Evolutionary conservation across 1,140 invertebrate genomes (phyloP).

Genomic region (Drosophila ficusphila): DNA sequence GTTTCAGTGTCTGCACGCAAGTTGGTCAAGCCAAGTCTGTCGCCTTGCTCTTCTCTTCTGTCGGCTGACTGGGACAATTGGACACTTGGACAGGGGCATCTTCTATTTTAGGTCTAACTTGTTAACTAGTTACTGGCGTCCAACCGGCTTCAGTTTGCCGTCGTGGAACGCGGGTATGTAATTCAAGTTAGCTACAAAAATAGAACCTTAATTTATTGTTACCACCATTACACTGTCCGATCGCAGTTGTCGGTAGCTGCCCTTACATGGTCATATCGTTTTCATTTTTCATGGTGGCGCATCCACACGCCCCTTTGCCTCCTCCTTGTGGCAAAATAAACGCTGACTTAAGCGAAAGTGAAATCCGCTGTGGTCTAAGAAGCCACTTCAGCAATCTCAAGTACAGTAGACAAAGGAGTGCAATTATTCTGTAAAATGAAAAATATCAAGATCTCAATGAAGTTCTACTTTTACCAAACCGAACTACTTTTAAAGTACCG

Average conservation of each 20-base stretch:
- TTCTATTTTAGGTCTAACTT: slow-evolving; percentile 81
- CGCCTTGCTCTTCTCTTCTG: slow-evolving; percentile 9
- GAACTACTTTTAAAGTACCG: too few species aligned
- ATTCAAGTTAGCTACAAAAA: slow-evolving; percentile 81
- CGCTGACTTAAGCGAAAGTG: slow-evolving; percentile 46
- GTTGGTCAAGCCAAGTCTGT: slow-evolving; percentile 51
- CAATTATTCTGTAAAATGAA: neutral
- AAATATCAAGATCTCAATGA: too few species aligned
- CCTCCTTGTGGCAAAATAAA: slow-evolving; percentile 27
- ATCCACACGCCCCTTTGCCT: slow-evolving; percentile 8
- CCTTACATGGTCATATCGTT: slow-evolving; percentile 78
- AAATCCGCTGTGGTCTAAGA: slow-evolving; percentile 11
- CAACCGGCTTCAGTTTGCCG: slow-evolving; percentile 15
- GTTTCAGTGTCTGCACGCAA: slow-evolving; percentile 27
- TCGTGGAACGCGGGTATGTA: slow-evolving; percentile 39
- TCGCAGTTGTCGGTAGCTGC: slow-evolving; percentile 20
- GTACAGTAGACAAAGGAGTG: slow-evolving; percentile 12
- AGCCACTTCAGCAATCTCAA: slow-evolving; percentile 6
- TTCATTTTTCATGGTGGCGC: slow-evolving; percentile 68
- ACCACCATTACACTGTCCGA: slow-evolving; percentile 35
- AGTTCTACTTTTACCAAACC: too few species aligned
- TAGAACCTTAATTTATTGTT: slow-evolving; percentile 81
- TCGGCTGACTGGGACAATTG: slow-evolving; percentile 13
- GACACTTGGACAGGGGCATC: slow-evolving; percentile 43
- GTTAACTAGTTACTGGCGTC: slow-evolving; percentile 56